Base-by-base conservation (phyloP, 2,888 invertebrate species). In the Palloptera scutellata region DNA sequence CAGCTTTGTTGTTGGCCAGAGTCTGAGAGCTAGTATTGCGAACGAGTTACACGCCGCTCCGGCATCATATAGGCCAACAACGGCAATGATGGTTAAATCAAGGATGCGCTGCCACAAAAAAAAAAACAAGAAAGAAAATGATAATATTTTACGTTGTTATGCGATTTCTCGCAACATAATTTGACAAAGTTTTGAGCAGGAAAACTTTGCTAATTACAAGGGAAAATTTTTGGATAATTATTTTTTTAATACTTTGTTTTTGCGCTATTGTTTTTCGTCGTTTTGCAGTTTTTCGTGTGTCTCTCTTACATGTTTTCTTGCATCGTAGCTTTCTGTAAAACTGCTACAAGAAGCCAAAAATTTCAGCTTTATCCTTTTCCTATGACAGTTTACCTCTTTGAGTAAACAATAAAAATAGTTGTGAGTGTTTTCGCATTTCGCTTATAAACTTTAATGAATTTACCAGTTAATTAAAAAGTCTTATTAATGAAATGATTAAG, bases 131-230 rank as follows among this genome's bases (percentile, higher is more conserved):
- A 30, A 30, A 30, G 6, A 30, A 30, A 48, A 48, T 4, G n/a
- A 15, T 48, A 48, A 48, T 48, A 48, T 48, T 48, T 48, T 15
- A 15, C 51, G 30, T 30, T 30, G 30, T 6, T 30, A 30, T 30
- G 2, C 30, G n/a, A 52, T 52, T 52, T 52, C 15, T 9, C 15
- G 53, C 48, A 48, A 53, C 13, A 17, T 19, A 53, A 53, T 53
- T 66, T 55, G 66, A 66, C 55, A 67, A 68, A 66, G 68, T 64
- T 70, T 68, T 51, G 52, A 61, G 61, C 70, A 30, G 68, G 61
- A 62, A 69, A 71, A 71, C 71, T 71, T 71, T 71, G 69, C 71
- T 69, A 71, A 71, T 71, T 71, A 69, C 67, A 64, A 64, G 67
- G 43, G 64, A 42, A 64, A 61, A 68, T 67, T 71, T 70, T 30